Percentiles rank a stretch among this genome's conserved stretches.
Evolutionary conservation across 2,888 invertebrate species (phyloP).

Genomic region (Drepanosiphum platanoidis): DNA sequence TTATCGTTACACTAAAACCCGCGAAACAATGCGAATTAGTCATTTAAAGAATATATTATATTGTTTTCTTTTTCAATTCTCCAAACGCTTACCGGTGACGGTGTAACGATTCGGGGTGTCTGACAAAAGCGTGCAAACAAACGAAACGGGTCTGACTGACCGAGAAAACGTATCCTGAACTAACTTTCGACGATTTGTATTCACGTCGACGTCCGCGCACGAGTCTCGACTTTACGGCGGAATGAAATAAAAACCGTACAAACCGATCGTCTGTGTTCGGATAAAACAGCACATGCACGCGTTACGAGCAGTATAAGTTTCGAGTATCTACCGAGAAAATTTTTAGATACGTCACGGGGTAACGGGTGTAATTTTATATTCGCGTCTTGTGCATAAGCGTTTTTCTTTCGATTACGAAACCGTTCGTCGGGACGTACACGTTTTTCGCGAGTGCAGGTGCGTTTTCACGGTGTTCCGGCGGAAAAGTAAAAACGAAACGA

Average conservation of each 20-base stretch:
- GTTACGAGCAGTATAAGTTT: not conserved
- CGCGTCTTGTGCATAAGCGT: not conserved
- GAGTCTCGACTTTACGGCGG: too few species aligned
- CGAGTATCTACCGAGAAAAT: not conserved
- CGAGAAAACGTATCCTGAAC: not conserved
- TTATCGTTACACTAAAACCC: too few species aligned
- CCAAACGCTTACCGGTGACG: too few species aligned
- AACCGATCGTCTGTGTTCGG: not conserved
- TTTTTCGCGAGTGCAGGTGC: not conserved
- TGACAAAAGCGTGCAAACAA: too few species aligned
- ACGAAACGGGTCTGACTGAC: too few species aligned
- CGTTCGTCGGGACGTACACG: not conserved
- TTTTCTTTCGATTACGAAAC: conserved; percentile 15
- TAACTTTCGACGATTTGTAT: not conserved
- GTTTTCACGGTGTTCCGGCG: not conserved
- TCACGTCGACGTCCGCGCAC: too few species aligned
- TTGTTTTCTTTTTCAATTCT: too few species aligned
- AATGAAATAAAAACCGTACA: not conserved
- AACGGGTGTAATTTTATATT: not conserved
- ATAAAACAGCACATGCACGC: not conserved
- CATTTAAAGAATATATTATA: too few species aligned
- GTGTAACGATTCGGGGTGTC: too few species aligned
- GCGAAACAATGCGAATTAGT: too few species aligned
- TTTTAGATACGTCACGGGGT: not conserved
- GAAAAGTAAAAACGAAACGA: not conserved